Base-by-base conservation (phyloP, 2,888 invertebrate species). In the Dascillus cervinus region DNA sequence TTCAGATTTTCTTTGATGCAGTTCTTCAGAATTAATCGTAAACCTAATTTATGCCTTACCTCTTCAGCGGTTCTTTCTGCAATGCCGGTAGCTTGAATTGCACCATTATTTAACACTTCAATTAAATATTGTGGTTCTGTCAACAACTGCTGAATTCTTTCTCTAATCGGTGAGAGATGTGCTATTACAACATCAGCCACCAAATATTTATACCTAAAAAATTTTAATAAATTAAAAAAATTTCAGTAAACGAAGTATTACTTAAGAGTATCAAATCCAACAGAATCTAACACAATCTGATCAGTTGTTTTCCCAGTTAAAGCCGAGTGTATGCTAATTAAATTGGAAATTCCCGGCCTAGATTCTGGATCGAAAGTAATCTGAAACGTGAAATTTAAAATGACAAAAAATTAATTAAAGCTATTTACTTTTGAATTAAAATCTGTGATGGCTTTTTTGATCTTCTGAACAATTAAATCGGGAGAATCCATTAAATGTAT, bases 381-480 rank as follows among this genome's bases (percentile, higher is more conserved):
- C 67, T 72, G 50, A 32, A 49, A 50, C 38, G n/a, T n/a, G n/a
- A n/a, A n/a, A n/a, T n/a, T n/a, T n/a, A n/a, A n/a, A n/a, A n/a
- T n/a, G n/a, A n/a, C n/a, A n/a, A n/a, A n/a, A n/a, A n/a, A n/a
- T n/a, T n/a, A n/a, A n/a, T n/a, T n/a, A n/a, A n/a, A n/a, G n/a
- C n/a, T n/a, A 30, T 43, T 37, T 36, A 72, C 73, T 55, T 75
- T 75, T 0, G 91, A 85, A 0, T 73, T 84, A 52, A 77, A 86
- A 65, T 98, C 98, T 0, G 95, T 95, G 3, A 95, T 71, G 0
- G 97, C 82, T 65, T 90, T 92, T 54, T 82, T 85, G 9, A 94
- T 65, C 62, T 88, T 90, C 21, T 71, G 71, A 1, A 66, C 45
- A 29, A 92, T 77, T 8, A 66, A 64, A 22, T 85, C 82, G 0